Evolutionary conservation across 2,113 vertebrate genomes (phyloP).

Genomic region (Mustelus asterias): DNA sequence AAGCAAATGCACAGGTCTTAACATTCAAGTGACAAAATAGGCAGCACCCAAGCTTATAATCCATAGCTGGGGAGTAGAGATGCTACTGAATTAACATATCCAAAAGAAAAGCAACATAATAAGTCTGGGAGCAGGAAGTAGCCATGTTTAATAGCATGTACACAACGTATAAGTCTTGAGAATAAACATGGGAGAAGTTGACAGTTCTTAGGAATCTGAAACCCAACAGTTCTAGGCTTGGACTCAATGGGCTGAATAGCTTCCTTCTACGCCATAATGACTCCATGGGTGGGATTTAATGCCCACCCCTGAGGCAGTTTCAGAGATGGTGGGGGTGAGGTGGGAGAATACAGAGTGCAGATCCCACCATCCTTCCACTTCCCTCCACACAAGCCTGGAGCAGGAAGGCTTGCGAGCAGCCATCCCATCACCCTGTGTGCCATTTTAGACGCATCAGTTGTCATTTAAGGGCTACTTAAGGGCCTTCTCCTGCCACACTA

Average conservation of each 20-base stretch:
- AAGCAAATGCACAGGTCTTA: neutral
- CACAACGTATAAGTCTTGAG: neutral
- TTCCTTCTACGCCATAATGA: neutral
- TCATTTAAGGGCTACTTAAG: no score
- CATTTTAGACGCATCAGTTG: no score
- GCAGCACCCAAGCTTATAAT: neutral
- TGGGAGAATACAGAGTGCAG: no score
- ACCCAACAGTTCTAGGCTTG: neutral
- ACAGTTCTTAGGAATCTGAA: neutral
- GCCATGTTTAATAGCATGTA: neutral
- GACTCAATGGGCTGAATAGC: neutral
- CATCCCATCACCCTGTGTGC: no score
- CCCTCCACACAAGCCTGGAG: no score
- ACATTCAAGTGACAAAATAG: neutral
- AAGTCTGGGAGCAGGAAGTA: neutral
- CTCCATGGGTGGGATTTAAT: neutral
- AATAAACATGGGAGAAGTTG: neutral
- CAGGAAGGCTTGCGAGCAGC: no score
- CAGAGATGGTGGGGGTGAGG: no score
- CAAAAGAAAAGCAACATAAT: neutral
- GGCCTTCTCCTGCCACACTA: no score
- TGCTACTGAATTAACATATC: neutral
- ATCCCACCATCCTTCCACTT: no score
- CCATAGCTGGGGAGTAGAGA: neutral
- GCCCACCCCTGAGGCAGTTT: no score